A percentile compares a stretch with the other conserved stretches of the same genome.
Evolutionary conservation across 2,113 vertebrate species (phyloP).

Genomic region (Lethenteron camtschaticum): DNA sequence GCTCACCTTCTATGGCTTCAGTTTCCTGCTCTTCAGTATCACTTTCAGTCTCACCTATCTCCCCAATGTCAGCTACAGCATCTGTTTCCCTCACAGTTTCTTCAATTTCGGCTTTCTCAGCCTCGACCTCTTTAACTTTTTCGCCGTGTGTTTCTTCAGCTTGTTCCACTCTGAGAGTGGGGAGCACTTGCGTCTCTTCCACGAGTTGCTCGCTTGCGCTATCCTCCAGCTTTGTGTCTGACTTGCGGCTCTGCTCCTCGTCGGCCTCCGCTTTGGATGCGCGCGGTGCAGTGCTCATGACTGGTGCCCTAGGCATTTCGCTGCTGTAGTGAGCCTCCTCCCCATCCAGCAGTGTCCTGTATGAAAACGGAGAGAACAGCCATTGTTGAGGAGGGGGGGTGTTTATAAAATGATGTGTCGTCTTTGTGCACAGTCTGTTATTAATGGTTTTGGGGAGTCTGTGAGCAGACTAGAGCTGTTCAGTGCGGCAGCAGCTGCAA

Average conservation of each 20-base stretch:
- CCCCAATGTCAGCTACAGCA: slow-evolving; percentile 12
- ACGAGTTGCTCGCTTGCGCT: neutral
- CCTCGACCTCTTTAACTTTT: too few relatives aligned
- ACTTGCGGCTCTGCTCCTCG: neutral
- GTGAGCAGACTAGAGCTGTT: slow-evolving; percentile 10
- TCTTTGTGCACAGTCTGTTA: neutral
- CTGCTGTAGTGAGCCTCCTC: slow-evolving; percentile 57
- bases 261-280: neutral
- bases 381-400: neutral
- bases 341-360: slow-evolving; percentile 69
- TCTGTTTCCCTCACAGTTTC: slow-evolving; percentile 27
- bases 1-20: slow-evolving; percentile 54
- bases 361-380: slow-evolving; percentile 1
- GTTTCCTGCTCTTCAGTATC: slow-evolving; percentile 67
- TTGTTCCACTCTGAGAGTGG: neutral
- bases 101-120: slow-evolving; percentile 41
- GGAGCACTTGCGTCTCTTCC: slow-evolving; percentile 1
- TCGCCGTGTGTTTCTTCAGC: too few relatives aligned
- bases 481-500: neutral
- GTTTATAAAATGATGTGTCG: neutral
- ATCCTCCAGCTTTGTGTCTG: neutral
- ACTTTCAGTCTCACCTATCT: slow-evolving; percentile 51
- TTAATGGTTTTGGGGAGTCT: neutral
- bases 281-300: slow-evolving; percentile 17
- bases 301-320: slow-evolving; percentile 22